Evolutionary conservation across 1,140 invertebrate species (phyloP).

Genomic region (Drosophila lowei): DNA sequence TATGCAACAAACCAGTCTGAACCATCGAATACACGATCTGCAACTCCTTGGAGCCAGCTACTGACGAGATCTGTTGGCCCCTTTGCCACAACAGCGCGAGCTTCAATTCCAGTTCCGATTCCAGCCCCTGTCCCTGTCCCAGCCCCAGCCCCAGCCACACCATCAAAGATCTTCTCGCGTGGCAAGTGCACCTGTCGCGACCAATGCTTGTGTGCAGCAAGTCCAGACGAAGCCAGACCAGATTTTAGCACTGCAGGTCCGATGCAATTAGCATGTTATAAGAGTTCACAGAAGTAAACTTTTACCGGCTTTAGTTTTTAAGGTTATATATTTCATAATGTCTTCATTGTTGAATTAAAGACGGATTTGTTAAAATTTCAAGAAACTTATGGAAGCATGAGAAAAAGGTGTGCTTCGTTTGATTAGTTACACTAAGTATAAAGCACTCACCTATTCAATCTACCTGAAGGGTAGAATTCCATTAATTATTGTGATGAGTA

Average conservation of each 20-base stretch:
- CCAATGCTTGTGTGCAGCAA: constrained; percentile 54
- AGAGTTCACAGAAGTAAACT: constrained; percentile 12
- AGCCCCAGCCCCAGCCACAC: neutral
- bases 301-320: neutral
- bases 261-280: constrained; percentile 8
- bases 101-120: constrained; percentile 46
- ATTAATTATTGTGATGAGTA: constrained; percentile 9
- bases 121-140: constrained; percentile 5
- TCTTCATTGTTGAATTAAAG: no score
- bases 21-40: constrained; percentile 35
- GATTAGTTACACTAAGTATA: neutral
- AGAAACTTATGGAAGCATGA: no score
- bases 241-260: no score
- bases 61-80: constrained; percentile 25
- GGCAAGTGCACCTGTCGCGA: constrained; percentile 74
- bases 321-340: no score
- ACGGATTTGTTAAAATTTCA: no score
- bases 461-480: constrained; percentile 5
- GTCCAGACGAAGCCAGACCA: neutral
- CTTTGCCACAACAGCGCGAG: constrained; percentile 9
- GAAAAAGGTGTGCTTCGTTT: no score
- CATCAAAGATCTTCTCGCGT: constrained; percentile 52
- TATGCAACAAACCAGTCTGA: constrained; percentile 35
- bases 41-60: constrained; percentile 28
- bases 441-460: constrained; percentile 30